phyloP scores from a whole-genome alignment of 2,888 invertebrate species.

The Luffia ferchaultella region DNA sequence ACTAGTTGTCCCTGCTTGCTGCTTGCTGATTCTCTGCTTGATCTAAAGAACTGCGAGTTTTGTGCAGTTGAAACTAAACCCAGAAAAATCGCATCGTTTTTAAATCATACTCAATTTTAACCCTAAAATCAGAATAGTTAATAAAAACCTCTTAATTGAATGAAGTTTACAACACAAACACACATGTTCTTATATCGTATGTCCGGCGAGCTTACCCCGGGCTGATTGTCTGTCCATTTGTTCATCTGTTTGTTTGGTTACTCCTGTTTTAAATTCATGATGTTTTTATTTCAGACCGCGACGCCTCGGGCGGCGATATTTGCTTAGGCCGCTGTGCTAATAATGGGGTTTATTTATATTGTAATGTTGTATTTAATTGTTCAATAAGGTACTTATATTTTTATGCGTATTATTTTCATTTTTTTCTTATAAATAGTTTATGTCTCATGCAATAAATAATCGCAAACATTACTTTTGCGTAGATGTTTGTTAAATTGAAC shows the following conservation, averaged over 20 bases:
- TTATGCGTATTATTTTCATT: too few species aligned
- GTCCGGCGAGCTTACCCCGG: conserved; percentile 31
- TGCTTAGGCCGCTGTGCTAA: conserved; percentile 41
- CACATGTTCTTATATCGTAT: conserved; percentile 22
- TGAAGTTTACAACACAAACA: not conserved
- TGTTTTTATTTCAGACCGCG: conserved; percentile 13
- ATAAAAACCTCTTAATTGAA: not conserved
- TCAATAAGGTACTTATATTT: too few species aligned
- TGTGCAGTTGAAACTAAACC: too few species aligned
- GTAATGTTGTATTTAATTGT: conserved; percentile 27
- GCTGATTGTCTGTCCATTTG: conserved; percentile 46
- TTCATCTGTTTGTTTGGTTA: conserved; percentile 27
- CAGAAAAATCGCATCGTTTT: too few species aligned
- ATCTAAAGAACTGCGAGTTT: too few species aligned
- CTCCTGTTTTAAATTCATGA: conserved; percentile 41
- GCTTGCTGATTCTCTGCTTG: too few species aligned
- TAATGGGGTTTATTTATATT: conserved; percentile 35
- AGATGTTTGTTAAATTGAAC: too few species aligned
- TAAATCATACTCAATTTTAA: too few species aligned
- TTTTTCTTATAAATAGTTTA: too few species aligned
- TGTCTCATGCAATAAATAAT: too few species aligned
- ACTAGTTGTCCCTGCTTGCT: too few species aligned
- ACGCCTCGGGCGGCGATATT: conserved; percentile 31
- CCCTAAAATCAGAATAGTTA: not conserved
- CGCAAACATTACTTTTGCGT: too few species aligned